These are phyloP conservation scores for Stenurella melanura DNA, from an alignment of 2,888 invertebrate genomes.

Conservation along the genomic window DNA sequence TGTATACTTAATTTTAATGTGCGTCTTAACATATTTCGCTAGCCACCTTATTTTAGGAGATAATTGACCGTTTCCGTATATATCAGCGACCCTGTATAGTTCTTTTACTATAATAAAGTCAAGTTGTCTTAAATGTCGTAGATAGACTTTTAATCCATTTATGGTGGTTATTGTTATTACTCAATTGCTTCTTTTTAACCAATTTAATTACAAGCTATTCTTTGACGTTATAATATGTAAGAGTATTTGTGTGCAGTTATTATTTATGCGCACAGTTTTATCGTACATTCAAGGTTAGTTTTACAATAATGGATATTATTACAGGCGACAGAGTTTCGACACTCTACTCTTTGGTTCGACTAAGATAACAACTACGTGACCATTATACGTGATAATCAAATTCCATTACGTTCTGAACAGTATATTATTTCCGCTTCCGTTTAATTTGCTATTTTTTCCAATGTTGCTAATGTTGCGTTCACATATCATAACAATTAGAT, in stretches of 20 bases:
- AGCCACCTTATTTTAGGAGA: no score
- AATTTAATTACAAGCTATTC: background rate
- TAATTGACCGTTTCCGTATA: no score
- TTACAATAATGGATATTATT: constrained; percentile 6
- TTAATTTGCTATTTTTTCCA: background rate
- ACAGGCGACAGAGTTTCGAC: background rate
- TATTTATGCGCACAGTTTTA: background rate
- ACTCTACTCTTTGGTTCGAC: no score
- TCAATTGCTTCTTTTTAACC: background rate
- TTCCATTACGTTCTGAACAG: background rate
- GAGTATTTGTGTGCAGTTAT: background rate
- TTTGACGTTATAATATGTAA: background rate
- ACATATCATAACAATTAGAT: background rate
- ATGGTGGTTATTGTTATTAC: no score
- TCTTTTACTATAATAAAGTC: no score
- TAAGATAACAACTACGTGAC: constrained; percentile 1
- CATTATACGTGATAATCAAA: background rate
- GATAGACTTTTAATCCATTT: no score
- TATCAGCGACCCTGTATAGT: no score
- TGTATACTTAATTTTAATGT: no score
- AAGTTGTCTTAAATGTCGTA: no score
- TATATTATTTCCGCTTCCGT: background rate
- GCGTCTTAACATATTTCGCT: no score
- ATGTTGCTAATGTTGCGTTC: background rate
- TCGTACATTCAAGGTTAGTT: background rate